Evolutionary conservation across 1,140 invertebrate genomes (phyloP).

Genomic region (Diabrotica virgifera): DNA sequence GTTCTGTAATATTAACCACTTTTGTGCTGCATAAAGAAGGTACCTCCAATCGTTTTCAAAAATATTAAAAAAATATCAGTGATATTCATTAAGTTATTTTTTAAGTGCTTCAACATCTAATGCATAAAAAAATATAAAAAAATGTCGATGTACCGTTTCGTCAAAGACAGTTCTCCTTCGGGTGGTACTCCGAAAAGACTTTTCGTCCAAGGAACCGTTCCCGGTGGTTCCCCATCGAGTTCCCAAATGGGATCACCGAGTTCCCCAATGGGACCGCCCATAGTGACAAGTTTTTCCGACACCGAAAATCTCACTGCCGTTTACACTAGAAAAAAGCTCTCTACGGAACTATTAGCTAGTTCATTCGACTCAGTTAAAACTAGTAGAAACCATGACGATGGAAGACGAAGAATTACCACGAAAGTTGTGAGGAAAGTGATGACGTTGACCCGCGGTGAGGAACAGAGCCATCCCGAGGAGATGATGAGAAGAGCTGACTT

Average conservation of each 20-base stretch:
- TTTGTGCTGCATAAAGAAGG: too few species aligned
- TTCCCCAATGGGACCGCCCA: slow-evolving; percentile 46
- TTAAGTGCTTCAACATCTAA: not conserved
- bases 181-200: slow-evolving; percentile 53
- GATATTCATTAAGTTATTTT: not conserved
- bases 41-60: not conserved
- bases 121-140: slow-evolving; percentile 15
- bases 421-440: slow-evolving; percentile 87
- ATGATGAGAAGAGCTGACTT: slow-evolving; percentile 55
- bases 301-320: slow-evolving; percentile 61
- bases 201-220: slow-evolving; percentile 71
- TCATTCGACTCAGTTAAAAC: slow-evolving; percentile 78
- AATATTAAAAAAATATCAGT: not conserved
- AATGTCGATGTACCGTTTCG: slow-evolving; percentile 72
- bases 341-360: slow-evolving; percentile 79
- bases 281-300: slow-evolving; percentile 38
- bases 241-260: slow-evolving; percentile 46
- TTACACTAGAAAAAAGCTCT: slow-evolving; percentile 76
- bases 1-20: too few species aligned
- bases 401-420: slow-evolving; percentile 76
- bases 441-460: slow-evolving; percentile 82
- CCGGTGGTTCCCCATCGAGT: slow-evolving; percentile 54
- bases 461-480: slow-evolving; percentile 71
- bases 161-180: slow-evolving; percentile 57
- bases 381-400: slow-evolving; percentile 70